Evolutionary conservation across 2,797 vertebrate species (phyloP), one percentile per base, ranked within the genome.

Genomic region (Craterocephalus amniculus): DNA sequence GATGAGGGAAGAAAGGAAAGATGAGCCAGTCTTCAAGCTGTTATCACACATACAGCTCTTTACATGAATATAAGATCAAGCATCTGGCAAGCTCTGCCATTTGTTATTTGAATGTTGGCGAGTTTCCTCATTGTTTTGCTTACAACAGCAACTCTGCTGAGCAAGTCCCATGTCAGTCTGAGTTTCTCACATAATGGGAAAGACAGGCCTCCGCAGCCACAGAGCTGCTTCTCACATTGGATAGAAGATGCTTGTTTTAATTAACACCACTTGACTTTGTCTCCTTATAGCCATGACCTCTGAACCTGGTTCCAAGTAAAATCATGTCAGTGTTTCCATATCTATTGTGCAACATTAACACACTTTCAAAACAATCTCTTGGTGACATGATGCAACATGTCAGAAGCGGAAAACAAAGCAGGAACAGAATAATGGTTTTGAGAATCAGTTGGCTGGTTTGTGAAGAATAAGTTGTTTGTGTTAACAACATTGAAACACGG

Each of bases 231-330:
- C 82, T 87, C 88, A 87, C 78, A 72, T 26, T 75, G 76, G 67
- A 77, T 71, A 82, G 84, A 90, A 91, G 84, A 85, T 16, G 75
- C 26, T 68, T 12, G 62, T 78, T 87, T 91, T 92, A 91, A 92
- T 93, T 92, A 92, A 81, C 82, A 83, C 81, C 14, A 56, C 70
- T 61, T 58, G 60, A 67, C 80, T 78, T 65, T 35, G 70, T 67
- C 74, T 81, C 66, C 72, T 55, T 63, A 26, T 67, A 81, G 85
- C 78, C 76, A 70, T 38, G 74, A 54, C 67, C 74, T 81, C 56
- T 85, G 72, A 81, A 72, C 86, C 61, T 52, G 32, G 70, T 58
- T 76, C 52, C 59, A 51, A 36, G 63, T 31, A 57, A 51, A 58
- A 78, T 22, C 82, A 70, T 79, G 67, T 84, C 79, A 81, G 16